Percentiles rank a stretch among this genome's conserved stretches.
phyloP scores from a whole-genome alignment of 1,140 invertebrate genomes.

The Ceratoteleas bidentatus region DNA sequence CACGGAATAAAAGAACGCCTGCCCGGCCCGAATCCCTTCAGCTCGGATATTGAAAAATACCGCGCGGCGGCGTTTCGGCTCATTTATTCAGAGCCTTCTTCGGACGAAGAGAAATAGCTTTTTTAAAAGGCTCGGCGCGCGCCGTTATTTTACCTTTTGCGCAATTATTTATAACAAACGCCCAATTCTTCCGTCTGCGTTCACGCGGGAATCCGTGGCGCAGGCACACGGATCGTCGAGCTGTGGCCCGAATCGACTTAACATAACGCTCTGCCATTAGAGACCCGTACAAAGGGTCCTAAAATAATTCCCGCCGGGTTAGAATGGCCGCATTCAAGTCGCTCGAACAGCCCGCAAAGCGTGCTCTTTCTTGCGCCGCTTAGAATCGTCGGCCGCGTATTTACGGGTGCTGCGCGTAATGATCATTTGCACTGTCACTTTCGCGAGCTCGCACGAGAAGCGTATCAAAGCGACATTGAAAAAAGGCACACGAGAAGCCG shows the following conservation, averaged over 20 bases:
- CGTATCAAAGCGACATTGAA: slow-evolving; percentile 21
- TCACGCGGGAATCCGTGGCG: background rate
- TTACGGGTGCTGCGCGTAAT: slow-evolving; percentile 25
- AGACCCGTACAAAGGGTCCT: slow-evolving; percentile 9
- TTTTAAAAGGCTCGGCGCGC: slow-evolving; percentile 11
- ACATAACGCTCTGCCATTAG: too few species aligned
- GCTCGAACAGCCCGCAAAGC: background rate
- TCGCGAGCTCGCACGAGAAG: background rate
- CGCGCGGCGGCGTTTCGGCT: slow-evolving; percentile 19
- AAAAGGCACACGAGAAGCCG: slow-evolving; percentile 23
- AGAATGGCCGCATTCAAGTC: slow-evolving; percentile 19
- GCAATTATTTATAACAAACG: slow-evolving; percentile 47
- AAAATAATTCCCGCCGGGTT: slow-evolving; percentile 31
- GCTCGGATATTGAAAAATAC: slow-evolving; percentile 41
- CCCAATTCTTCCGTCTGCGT: background rate
- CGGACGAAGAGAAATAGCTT: slow-evolving; percentile 39
- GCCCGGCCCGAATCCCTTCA: slow-evolving; percentile 1
- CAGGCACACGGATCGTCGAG: too few species aligned
- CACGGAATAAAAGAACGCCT: background rate
- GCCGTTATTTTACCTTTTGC: slow-evolving; percentile 29
- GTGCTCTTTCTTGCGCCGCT: slow-evolving; percentile 10
- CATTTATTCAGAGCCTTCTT: slow-evolving; percentile 44
- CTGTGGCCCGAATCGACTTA: too few species aligned
- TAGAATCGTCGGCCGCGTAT: slow-evolving; percentile 27
- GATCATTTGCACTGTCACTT: slow-evolving; percentile 44